These are phyloP conservation scores for Ceyx margarethae DNA, from an alignment of 2,113 vertebrate species.

Conservation along the genomic window DNA sequence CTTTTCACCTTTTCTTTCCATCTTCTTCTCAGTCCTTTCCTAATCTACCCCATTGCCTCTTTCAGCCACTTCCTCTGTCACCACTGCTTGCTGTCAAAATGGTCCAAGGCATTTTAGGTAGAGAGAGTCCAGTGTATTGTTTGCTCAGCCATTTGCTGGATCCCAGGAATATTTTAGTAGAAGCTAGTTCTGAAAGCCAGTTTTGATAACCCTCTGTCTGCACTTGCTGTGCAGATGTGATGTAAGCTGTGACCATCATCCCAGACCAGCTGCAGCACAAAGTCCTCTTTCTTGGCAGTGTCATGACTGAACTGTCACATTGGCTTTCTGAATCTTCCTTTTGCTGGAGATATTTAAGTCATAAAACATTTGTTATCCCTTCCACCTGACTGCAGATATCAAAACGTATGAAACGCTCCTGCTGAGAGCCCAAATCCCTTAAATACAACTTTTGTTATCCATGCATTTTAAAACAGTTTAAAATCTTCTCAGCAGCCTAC, in stretches of 20 bases:
- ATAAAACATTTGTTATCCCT: background rate
- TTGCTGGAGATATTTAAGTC: background rate
- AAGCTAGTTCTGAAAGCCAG: background rate
- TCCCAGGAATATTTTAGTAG: background rate
- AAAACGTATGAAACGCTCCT: background rate
- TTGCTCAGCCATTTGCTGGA: background rate
- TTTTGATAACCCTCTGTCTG: background rate
- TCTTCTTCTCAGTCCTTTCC: background rate
- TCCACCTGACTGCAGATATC: background rate
- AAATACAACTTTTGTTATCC: background rate
- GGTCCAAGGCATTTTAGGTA: background rate
- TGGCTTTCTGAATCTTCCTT: background rate
- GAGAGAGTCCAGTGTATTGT: background rate
- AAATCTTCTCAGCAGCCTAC: background rate
- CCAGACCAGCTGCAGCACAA: constrained; percentile 25
- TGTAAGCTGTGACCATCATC: background rate
- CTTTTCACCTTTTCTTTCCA: background rate
- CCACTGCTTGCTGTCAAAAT: background rate
- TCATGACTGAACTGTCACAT: background rate
- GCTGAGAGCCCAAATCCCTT: constrained; percentile 4
- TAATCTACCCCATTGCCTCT: background rate
- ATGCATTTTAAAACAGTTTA: background rate
- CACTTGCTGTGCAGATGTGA: background rate
- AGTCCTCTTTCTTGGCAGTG: background rate
- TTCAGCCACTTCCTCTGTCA: background rate